Conservation (phyloP, 2,113 vertebrate species). For the Fregata magnificens region DNA sequence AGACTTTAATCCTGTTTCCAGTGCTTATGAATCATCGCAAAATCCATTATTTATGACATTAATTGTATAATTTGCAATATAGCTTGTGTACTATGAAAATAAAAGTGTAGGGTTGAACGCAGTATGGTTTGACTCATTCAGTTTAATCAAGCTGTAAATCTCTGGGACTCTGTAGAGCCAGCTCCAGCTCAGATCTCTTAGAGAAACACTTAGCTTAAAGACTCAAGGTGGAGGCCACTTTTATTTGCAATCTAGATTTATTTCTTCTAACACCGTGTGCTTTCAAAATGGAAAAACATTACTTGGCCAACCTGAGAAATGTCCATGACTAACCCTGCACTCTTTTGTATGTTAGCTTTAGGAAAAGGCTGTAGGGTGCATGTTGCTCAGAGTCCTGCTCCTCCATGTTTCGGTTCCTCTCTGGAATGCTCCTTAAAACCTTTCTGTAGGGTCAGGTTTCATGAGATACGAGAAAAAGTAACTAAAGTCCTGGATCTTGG, state of each 20-base stretch:
- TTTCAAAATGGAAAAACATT: not conserved
- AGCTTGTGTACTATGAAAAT: not conserved
- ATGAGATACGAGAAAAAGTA: not conserved
- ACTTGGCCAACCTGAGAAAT: not conserved
- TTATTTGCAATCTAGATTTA: not conserved
- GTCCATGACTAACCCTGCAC: not conserved
- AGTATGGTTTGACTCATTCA: not conserved
- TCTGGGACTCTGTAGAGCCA: not conserved
- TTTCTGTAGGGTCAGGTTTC: not conserved
- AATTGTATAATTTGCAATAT: not conserved
- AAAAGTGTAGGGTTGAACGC: not conserved
- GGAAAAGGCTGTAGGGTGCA: not conserved
- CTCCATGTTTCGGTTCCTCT: accelerated
- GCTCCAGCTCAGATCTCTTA: not conserved
- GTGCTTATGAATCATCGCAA: slow-evolving; percentile 23
- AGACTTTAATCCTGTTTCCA: not conserved
- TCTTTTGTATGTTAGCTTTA: not conserved
- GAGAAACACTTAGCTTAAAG: not conserved
- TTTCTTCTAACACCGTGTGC: not conserved
- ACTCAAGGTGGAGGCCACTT: not conserved
- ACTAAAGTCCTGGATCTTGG: not conserved
- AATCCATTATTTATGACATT: slow-evolving; percentile 13
- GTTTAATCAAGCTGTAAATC: slow-evolving; percentile 12
- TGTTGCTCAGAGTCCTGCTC: not conserved
- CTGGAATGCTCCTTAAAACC: not conserved